phyloP scores from a whole-genome alignment of 2,797 vertebrate genomes.

The Phoeniculus purpureus region DNA sequence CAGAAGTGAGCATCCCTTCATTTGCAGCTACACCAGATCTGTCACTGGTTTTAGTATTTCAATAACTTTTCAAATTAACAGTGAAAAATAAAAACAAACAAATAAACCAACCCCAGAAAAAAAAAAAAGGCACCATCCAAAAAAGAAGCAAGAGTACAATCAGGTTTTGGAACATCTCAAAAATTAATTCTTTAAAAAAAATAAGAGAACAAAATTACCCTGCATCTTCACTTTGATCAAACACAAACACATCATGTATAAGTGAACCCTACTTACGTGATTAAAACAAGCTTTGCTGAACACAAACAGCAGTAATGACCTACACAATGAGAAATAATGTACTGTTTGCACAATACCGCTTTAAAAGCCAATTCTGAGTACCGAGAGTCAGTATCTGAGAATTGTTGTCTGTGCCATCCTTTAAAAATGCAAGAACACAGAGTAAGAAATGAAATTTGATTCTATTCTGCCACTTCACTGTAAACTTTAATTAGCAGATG shows the following conservation, averaged over 20 bases:
- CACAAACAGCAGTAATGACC: neutral
- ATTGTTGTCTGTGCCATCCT: neutral
- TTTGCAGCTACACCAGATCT: neutral
- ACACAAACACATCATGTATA: neutral
- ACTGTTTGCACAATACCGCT: neutral
- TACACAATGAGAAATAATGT: neutral
- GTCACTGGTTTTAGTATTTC: neutral
- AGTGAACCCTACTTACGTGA: neutral
- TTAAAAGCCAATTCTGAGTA: neutral
- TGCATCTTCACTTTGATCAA: neutral
- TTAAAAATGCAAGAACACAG: neutral
- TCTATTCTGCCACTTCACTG: neutral
- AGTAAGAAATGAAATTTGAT: neutral
- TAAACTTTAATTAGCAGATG: neutral
- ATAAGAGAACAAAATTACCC: neutral
- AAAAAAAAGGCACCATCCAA: neutral
- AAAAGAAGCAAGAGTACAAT: neutral
- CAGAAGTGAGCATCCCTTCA: neutral
- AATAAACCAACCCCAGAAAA: neutral
- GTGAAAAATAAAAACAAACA: neutral
- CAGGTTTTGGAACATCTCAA: neutral
- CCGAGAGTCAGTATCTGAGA: neutral
- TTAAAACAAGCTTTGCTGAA: neutral
- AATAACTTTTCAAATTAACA: neutral
- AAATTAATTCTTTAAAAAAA: neutral